These are phyloP conservation scores for Pecten maximus DNA, from an alignment of 2,888 invertebrate genomes.

Conservation along the genomic window DNA sequence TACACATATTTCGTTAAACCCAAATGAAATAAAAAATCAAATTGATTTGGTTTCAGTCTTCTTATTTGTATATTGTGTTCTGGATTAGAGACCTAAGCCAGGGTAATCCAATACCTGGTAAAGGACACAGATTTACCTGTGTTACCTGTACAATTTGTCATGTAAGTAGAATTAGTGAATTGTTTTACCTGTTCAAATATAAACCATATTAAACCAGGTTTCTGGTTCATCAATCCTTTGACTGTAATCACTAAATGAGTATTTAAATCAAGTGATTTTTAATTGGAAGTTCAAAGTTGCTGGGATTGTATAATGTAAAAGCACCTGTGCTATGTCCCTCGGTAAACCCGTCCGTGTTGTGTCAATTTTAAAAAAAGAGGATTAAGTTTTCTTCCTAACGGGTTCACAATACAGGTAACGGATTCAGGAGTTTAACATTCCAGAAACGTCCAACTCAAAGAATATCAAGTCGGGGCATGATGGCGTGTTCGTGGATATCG, in stretches of 20 bases:
- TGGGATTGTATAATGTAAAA: not conserved
- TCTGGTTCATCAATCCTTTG: not conserved
- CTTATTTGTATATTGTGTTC: not conserved
- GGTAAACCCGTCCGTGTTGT: not conserved
- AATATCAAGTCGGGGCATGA: not conserved
- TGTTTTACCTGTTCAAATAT: not conserved
- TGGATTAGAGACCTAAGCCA: constrained; percentile 4
- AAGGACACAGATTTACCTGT: constrained; percentile 17
- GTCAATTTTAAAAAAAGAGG: not conserved
- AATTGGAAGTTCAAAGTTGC: not conserved
- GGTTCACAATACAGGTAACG: not conserved
- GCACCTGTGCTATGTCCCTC: not conserved
- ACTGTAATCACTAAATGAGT: not conserved
- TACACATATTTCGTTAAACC: constrained; percentile 30
- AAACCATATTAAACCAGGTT: not conserved
- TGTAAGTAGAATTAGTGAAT: not conserved
- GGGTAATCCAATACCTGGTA: not conserved
- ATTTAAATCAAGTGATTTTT: not conserved
- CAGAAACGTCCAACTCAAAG: not conserved
- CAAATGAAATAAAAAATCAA: constrained; percentile 20
- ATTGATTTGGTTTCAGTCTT: not conserved
- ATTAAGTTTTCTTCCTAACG: not conserved
- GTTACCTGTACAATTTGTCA: not conserved
- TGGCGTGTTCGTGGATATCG: not conserved
- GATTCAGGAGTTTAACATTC: not conserved